These are phyloP conservation scores for Eristalis pertinax DNA, from an alignment of 2,888 invertebrate genomes.

Conservation along the genomic window DNA sequence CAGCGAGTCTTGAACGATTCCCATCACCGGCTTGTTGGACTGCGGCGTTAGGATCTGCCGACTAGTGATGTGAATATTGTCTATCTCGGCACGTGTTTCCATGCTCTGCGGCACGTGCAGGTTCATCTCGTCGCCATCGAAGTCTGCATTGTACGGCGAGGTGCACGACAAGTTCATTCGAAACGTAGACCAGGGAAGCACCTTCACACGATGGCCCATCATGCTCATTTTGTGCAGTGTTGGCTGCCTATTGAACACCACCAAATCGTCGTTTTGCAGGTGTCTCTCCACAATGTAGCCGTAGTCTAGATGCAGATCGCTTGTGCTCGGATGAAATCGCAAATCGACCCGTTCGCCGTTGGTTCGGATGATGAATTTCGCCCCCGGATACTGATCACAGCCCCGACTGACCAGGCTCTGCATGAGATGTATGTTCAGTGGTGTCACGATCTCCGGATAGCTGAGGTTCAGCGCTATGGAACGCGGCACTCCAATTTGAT, in stretches of 20 bases:
- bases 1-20: slow-evolving; percentile 97
- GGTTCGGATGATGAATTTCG: slow-evolving; percentile 86
- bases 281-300: slow-evolving; percentile 84
- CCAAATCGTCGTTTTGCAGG: slow-evolving; percentile 85
- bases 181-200: slow-evolving; percentile 88
- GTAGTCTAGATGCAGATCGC: slow-evolving; percentile 83
- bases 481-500: slow-evolving; percentile 85
- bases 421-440: slow-evolving; percentile 84
- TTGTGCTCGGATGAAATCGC: slow-evolving; percentile 85
- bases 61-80: slow-evolving; percentile 85
- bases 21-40: slow-evolving; percentile 93
- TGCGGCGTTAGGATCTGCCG: slow-evolving; percentile 87
- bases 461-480: slow-evolving; percentile 86
- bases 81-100: slow-evolving; percentile 84
- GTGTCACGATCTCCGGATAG: slow-evolving; percentile 86
- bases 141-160: slow-evolving; percentile 87
- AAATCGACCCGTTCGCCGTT: slow-evolving; percentile 86
- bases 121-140: slow-evolving; percentile 89
- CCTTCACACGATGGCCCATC: slow-evolving; percentile 85
- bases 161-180: slow-evolving; percentile 86
- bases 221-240: slow-evolving; percentile 88
- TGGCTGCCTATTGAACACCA: slow-evolving; percentile 87
- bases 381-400: slow-evolving; percentile 86
- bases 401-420: slow-evolving; percentile 85
- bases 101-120: slow-evolving; percentile 85